These are phyloP conservation scores for Lerema accius DNA, from an alignment of 1,140 invertebrate species.

Conservation along the genomic window DNA sequence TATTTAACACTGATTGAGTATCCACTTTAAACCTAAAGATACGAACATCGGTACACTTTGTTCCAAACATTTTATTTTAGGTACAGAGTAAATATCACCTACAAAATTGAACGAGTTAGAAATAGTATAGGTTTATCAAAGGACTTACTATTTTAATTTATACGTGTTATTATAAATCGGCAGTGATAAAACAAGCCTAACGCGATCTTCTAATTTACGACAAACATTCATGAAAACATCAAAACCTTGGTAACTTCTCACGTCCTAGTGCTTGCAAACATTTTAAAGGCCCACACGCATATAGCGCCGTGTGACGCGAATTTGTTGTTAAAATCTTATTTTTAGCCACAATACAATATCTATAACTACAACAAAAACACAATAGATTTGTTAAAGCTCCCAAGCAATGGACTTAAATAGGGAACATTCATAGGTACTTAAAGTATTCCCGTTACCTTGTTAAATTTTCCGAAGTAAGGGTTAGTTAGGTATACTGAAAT, in stretches of 20 bases:
- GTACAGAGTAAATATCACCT: slow-evolving; percentile 80
- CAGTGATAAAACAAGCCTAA: slow-evolving; percentile 79
- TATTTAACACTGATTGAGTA: slow-evolving; percentile 77
- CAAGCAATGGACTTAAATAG: background rate
- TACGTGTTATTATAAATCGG: slow-evolving; percentile 70
- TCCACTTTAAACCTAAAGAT: slow-evolving; percentile 73
- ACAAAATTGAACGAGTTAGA: slow-evolving; percentile 82
- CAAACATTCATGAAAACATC: slow-evolving; percentile 28
- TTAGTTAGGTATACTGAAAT: no score
- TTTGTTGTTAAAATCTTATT: no score
- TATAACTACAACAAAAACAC: slow-evolving; percentile 3
- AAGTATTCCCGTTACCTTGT: slow-evolving; percentile 1
- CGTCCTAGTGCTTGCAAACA: no score
- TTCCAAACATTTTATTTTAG: slow-evolving; percentile 72
- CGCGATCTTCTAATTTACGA: slow-evolving; percentile 42
- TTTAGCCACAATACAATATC: no score
- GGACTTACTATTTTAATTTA: slow-evolving; percentile 59
- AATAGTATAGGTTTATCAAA: slow-evolving; percentile 81
- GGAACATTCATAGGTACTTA: no score
- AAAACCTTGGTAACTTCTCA: background rate
- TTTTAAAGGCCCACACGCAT: no score
- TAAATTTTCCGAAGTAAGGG: slow-evolving; percentile 4
- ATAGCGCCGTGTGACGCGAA: no score
- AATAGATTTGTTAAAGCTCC: slow-evolving; percentile 12
- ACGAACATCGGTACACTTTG: slow-evolving; percentile 77